Percentiles rank a stretch among this genome's conserved stretches.
Evolutionary conservation across 1,140 invertebrate genomes (phyloP).

Genomic region (Pogonognathellus flavescens): DNA sequence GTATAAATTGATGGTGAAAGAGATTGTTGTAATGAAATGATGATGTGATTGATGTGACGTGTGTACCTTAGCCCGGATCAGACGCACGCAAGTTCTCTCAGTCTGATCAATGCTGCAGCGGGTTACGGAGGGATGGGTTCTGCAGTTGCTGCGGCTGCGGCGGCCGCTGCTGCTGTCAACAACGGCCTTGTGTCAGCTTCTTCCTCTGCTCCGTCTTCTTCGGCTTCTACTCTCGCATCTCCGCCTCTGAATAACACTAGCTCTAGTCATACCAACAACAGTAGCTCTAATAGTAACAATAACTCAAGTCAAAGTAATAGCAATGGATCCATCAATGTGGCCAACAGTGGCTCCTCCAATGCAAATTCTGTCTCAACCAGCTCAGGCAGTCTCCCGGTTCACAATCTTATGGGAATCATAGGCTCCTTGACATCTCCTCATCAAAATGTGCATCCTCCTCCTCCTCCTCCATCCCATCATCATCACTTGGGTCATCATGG

Average conservation of each 20-base stretch:
- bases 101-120: constrained; percentile 55
- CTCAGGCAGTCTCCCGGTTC: constrained; percentile 17
- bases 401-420: constrained; percentile 62
- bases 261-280: constrained; percentile 44
- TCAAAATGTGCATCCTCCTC: constrained; percentile 50
- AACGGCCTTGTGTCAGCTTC: constrained; percentile 46
- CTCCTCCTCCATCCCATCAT: constrained; percentile 51
- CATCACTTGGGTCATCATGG: constrained; percentile 55
- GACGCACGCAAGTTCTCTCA: constrained; percentile 44
- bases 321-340: constrained; percentile 35
- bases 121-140: constrained; percentile 51
- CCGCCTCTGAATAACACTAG: constrained; percentile 57
- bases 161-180: constrained; percentile 50
- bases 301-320: constrained; percentile 33
- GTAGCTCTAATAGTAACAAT: constrained; percentile 44
- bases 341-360: background rate
- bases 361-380: constrained; percentile 14
- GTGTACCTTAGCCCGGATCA: constrained; percentile 43
- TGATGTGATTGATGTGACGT: constrained; percentile 23
- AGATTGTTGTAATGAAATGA: constrained; percentile 45
- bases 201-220: constrained; percentile 43
- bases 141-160: constrained; percentile 23
- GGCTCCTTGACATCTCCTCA: constrained; percentile 59
- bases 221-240: constrained; percentile 55
- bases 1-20: constrained; percentile 33